A percentile compares a stretch with the other conserved stretches of the same genome.
These are phyloP conservation scores for Danio kyathit DNA, from an alignment of 2,797 vertebrate species.

Conservation along the genomic window DNA sequence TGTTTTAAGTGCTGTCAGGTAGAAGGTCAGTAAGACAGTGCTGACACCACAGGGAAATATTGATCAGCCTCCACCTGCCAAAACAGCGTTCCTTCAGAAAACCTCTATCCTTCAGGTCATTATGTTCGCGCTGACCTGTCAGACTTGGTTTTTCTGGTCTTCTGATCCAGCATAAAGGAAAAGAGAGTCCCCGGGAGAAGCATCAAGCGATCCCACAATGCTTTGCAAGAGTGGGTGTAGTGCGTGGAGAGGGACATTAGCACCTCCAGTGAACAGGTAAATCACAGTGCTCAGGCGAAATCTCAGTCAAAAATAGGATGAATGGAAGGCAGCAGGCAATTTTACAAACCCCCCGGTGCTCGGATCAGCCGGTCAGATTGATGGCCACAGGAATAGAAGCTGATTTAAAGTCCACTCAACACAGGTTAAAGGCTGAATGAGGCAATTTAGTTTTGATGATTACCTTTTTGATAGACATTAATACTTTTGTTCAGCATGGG, in stretches of 20 bases:
- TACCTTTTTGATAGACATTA: background rate
- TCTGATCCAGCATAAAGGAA: conserved; percentile 13
- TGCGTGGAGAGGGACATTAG: conserved; percentile 25
- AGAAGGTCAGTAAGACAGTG: background rate
- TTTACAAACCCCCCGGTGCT: conserved; percentile 17
- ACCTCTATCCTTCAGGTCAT: background rate
- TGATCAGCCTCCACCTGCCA: background rate
- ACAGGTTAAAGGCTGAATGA: background rate
- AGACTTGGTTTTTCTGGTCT: background rate
- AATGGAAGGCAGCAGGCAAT: conserved; percentile 30
- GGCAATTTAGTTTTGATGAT: too few relatives aligned
- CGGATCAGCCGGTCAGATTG: conserved; percentile 19
- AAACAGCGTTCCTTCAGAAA: background rate
- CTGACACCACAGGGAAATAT: conserved; percentile 17
- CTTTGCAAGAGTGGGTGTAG: conserved; percentile 9
- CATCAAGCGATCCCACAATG: conserved; percentile 15
- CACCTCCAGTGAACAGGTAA: conserved; percentile 10
- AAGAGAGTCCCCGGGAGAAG: background rate
- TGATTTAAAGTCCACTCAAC: conserved; percentile 14
- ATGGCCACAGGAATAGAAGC: conserved; percentile 6
- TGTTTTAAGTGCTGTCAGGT: background rate
- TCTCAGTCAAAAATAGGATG: background rate
- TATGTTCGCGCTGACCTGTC: conserved; percentile 12
- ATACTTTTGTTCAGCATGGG: background rate
- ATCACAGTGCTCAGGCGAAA: background rate